These are phyloP conservation scores for Uropsilus gracilis DNA, from an alignment of 2,113 vertebrate genomes.

Conservation along the genomic window DNA sequence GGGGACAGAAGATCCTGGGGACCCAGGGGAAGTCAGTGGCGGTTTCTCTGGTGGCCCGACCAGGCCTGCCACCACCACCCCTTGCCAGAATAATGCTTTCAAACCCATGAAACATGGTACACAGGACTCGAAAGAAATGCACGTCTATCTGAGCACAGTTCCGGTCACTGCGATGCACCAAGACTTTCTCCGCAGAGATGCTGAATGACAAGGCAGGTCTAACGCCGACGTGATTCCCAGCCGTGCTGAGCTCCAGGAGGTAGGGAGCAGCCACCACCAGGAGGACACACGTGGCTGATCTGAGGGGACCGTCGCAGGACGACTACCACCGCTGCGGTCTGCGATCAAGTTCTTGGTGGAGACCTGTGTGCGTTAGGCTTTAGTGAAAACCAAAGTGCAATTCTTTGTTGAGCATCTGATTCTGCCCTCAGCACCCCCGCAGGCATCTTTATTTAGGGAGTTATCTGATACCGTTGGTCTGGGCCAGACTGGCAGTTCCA, in stretches of 20 bases:
- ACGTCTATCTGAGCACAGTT: not conserved
- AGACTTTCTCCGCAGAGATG: not conserved
- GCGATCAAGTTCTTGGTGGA: not conserved
- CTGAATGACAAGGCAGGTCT: not conserved
- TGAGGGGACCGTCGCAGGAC: not conserved
- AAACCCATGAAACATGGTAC: not conserved
- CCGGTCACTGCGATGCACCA: no score
- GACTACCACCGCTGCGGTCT: not conserved
- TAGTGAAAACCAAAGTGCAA: not conserved
- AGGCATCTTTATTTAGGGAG: not conserved
- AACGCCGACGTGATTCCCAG: not conserved
- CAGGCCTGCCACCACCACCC: not conserved
- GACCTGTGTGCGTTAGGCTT: not conserved
- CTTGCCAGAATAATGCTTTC: not conserved
- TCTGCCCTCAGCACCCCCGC: not conserved
- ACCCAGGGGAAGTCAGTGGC: fast-evolving
- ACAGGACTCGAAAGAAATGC: not conserved
- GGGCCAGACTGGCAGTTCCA: not conserved
- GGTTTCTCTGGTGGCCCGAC: not conserved
- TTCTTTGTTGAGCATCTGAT: not conserved
- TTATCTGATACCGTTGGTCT: not conserved
- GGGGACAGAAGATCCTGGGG: fast-evolving
- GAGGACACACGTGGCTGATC: not conserved
- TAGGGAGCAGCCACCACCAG: not conserved
- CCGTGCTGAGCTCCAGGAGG: not conserved